Base-by-base conservation (phyloP, 2,888 invertebrate species). In the Anarsia innoxiella region DNA sequence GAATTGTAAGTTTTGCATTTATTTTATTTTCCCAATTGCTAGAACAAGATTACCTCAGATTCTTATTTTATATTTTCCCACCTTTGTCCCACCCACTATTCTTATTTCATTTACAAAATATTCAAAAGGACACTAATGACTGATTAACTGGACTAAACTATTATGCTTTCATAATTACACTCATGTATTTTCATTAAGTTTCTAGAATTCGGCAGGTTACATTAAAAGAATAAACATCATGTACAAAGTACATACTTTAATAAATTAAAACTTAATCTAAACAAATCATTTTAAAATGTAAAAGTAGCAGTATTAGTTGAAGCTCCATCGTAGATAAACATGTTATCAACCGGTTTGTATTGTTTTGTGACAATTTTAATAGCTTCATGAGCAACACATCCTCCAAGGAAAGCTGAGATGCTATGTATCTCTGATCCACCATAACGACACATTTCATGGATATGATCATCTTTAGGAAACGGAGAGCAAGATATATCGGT, bases 321-420 rank as follows among this genome's bases (percentile, higher is more conserved):
- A 52, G 96, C 94, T 33, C 94, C 97, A 86, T 99, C 97, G 78
- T 96, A 97, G 51, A 99, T 91, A 71, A 95, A 94, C 0, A 95
- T 96, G 76, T 99, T 98, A 75, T 97, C 92, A 39, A 99, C 88
- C 23, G 99, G 99, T 60, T 96, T 94, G 76, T 97, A 99, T 83
- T 99, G 99, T 60, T 91, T 90, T 2, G 99, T 99, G 37, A 98
- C 88, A 39, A 99, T 86, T 85, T 99, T 99, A 47, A 98, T 96
- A 2, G 92, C 91, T 86, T 99, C 99, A 64, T 99, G 99, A 4
- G 98, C 97, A 14, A 94, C 93, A 66, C 96, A 93, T 2, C 98
- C 99, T 45, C 91, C 92, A 48, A 97, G 84, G 66, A 94, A 95
- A 3, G 99, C 93, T 8, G 98, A 96, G 8, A 99, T 90, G 16